Evolutionary conservation across 1,140 invertebrate genomes (phyloP).

Genomic region (Metopolophium dirhodum): DNA sequence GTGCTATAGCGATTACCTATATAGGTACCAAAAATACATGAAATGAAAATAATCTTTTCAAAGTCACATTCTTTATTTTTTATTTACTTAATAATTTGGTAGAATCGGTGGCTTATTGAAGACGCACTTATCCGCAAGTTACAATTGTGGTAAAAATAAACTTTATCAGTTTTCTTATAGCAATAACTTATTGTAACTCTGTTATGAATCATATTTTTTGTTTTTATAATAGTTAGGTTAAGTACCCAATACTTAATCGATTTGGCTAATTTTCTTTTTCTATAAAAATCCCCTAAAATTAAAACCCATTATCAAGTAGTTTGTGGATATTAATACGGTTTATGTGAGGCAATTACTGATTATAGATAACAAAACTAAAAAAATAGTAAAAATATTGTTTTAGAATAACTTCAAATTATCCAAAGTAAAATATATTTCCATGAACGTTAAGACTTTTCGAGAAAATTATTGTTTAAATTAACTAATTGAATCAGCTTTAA

Average conservation of each 20-base stretch:
- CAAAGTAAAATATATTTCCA: too few species aligned
- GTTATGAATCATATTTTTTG: not conserved
- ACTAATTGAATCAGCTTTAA: too few species aligned
- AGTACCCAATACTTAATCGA: not conserved
- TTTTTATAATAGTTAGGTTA: too few species aligned
- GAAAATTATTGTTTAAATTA: too few species aligned
- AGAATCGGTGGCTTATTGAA: too few species aligned
- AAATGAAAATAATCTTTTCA: not conserved
- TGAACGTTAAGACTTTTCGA: too few species aligned
- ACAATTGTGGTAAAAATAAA: not conserved
- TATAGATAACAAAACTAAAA: too few species aligned
- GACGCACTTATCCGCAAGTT: too few species aligned
- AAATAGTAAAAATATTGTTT: too few species aligned
- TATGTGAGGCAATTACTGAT: too few species aligned
- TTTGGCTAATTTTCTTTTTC: not conserved
- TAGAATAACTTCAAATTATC: too few species aligned
- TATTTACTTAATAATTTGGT: not conserved
- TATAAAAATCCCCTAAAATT: not conserved
- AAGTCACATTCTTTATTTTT: not conserved
- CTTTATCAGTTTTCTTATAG: not conserved
- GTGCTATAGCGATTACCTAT: not conserved
- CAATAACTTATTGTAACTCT: not conserved
- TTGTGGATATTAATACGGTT: not conserved
- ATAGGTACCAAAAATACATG: not conserved
- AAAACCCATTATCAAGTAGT: not conserved